Base-by-base conservation (phyloP, 2,797 vertebrate species). In the Knipowitschia caucasica region DNA sequence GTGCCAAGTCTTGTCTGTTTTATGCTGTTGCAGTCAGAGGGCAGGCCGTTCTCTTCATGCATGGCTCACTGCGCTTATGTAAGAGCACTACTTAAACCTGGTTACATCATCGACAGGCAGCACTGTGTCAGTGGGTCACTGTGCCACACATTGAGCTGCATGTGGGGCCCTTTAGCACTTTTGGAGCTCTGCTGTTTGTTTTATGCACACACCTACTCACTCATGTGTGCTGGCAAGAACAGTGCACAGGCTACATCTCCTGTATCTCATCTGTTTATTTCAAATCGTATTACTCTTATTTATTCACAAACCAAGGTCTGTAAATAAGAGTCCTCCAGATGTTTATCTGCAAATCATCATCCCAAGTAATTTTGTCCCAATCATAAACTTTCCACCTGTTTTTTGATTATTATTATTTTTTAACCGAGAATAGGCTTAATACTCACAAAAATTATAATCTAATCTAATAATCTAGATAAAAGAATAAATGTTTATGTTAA, bases 121-220 rank as follows among this genome's bases (percentile, higher is more conserved):
- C 78, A 85, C 54, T 88, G 83, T 87, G 86, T 87, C 85, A 88
- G 80, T 88, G 78, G 86, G 86, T 87, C 85, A 88, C 80, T 81
- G 75, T 86, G 86, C 80, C 79, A 73, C 80, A 62, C 64, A 66
- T 57, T 60, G 10, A 59, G 25, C 63, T 60, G 29, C 40, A 15
- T 47, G 58, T 54, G 23, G 58, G 67, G 60, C 59, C 51, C 44
- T 61, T 71, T 35, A 7, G 33, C 43, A 15, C 57, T 64, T 44
- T 60, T 29, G 39, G 30, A 43, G 34, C 21, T 15, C 30, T 39
- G 15, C 24, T 14, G 35, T 49, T 33, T 49, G 29, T 31, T 33
- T 12, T 23, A 9, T n/a, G 29, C 46, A 49, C 29, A 47, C 45
- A 33, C 29, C 25, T 46, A 49, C 46, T 33, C 46, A 49, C 18